Base-by-base conservation (phyloP, 2,113 vertebrate genomes). In the Lampris incognitus region DNA sequence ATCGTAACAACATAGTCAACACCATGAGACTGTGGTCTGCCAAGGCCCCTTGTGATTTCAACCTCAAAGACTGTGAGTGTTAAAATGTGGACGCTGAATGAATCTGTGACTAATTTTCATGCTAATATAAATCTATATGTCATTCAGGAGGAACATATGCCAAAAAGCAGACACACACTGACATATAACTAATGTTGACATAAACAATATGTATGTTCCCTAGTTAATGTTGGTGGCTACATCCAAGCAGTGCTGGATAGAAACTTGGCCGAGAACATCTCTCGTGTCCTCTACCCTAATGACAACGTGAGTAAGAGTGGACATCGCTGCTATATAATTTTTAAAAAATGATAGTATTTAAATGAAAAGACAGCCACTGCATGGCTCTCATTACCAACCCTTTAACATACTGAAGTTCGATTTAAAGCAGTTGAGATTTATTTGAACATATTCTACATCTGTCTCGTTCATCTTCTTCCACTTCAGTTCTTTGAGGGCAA, bases 1-100 rank as follows among this genome's bases (percentile, higher is more conserved):
- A 97, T 87, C 95, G 95, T n/a, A 98, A 98, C 93, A 98, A 98
- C 77, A 78, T 95, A 0, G 96, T 97, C 60, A 98, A 98, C 93
- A 97, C 97, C 70, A 98, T 98, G 97, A 94, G 97, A 3, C 91
- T 98, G 81, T 98, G 97, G 97, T 98, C 97, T 0, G 96, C 97
- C 9, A 96, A 97, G 79, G 97, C 97, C 0, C 97, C 97, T 48
- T 97, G 96, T 44, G 97, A 98, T 56, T 98, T 98, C 68, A 98
- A 97, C 91, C 95, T 98, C 66, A 96, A 97, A 84, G 97, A 97
- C 92, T 98, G 97, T 98, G 84, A 96, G 96, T 94, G 1, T 24
- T 37, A 60, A 2, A 9, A 65, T 85, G 3, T 52, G 7, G 44
- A 46, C 44, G 3, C 8, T 52, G 8, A 52, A 9, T 52, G 50